Conservation (phyloP, 2,113 vertebrate genomes). For the Anhinga anhinga region DNA sequence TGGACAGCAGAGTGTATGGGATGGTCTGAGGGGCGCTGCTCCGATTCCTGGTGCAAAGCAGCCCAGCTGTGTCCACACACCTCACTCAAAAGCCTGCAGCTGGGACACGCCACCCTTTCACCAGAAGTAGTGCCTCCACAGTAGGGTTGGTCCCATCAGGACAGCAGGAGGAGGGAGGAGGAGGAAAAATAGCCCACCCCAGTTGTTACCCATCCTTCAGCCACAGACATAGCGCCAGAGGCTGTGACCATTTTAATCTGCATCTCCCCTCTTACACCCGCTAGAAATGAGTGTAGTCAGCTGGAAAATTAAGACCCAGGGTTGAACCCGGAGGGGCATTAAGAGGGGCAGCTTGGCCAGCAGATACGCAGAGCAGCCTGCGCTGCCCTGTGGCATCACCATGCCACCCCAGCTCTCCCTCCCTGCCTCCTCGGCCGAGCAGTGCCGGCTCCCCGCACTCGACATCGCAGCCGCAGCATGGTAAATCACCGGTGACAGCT, state of each 20-base stretch:
- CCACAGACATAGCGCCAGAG: neutral
- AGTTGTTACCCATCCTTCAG: neutral
- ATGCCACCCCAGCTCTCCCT: neutral
- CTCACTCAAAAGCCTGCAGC: neutral
- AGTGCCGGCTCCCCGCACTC: rapidly evolving
- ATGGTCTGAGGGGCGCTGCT: rapidly evolving
- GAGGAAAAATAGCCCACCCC: neutral
- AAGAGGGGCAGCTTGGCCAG: neutral
- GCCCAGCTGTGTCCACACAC: neutral
- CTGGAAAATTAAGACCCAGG: neutral
- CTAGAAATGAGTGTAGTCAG: neutral
- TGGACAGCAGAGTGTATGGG: rapidly evolving
- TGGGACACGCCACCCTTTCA: neutral
- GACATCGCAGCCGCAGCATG: rapidly evolving
- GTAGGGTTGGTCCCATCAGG: neutral
- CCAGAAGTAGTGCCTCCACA: neutral
- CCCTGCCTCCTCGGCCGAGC: neutral
- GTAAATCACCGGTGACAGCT: neutral
- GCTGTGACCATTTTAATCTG: neutral
- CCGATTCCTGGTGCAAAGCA: neutral
- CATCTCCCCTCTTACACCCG: rapidly evolving
- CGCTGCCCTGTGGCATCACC: neutral
- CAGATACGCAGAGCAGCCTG: neutral
- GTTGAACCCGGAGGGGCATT: neutral
- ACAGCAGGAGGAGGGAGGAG: rapidly evolving